phyloP scores from a whole-genome alignment of 1,140 invertebrate species.

The Nymphalis io region DNA sequence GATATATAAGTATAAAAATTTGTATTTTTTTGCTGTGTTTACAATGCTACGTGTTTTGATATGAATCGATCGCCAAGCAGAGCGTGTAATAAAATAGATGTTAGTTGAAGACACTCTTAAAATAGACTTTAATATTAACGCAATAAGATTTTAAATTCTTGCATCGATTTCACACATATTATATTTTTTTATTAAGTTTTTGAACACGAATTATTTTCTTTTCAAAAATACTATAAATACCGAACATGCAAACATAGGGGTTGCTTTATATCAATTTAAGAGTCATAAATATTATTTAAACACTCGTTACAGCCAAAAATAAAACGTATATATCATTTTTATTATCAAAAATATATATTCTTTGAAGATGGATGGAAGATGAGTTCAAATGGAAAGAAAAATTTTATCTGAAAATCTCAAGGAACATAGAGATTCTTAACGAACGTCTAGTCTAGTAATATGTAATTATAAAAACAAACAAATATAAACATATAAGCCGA shows the following conservation, averaged over 20 bases:
- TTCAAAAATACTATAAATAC: not conserved
- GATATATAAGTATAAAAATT: no score
- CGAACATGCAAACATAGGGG: not conserved
- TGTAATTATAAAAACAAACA: not conserved
- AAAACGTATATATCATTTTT: not conserved
- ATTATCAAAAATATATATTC: not conserved
- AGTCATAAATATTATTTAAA: not conserved
- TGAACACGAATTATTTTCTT: not conserved
- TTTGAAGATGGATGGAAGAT: not conserved
- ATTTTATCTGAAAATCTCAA: not conserved
- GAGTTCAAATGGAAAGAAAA: not conserved
- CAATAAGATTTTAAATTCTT: not conserved
- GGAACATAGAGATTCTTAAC: not conserved
- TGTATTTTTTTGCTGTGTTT: no score
- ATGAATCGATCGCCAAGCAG: no score
- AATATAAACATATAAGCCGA: no score
- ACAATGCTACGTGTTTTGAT: no score
- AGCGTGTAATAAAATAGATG: not conserved
- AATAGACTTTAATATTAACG: constrained; percentile 3
- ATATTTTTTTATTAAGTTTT: constrained; percentile 1
- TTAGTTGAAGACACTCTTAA: not conserved
- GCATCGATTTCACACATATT: not conserved
- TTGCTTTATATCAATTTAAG: not conserved
- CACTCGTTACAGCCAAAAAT: not conserved
- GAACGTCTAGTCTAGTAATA: constrained; percentile 1